phyloP scores from a whole-genome alignment of 2,113 vertebrate genomes.

The Gymnorhina tibicen region DNA sequence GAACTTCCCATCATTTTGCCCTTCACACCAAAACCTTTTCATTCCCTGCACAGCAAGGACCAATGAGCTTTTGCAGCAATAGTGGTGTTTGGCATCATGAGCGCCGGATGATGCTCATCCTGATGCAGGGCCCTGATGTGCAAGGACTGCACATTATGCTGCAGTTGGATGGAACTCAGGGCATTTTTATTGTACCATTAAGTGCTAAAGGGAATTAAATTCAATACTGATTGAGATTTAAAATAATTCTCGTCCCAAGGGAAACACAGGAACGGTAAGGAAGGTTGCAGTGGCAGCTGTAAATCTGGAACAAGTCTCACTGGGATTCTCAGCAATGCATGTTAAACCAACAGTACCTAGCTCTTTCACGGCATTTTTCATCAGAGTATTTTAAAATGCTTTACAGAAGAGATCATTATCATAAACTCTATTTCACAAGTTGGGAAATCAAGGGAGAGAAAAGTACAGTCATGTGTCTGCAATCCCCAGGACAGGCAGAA shows the following conservation, averaged over 20 bases:
- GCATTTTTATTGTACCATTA: background rate
- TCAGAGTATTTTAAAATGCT: background rate
- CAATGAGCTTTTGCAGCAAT: background rate
- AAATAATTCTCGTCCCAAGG: background rate
- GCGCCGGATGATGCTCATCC: background rate
- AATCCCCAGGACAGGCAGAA: background rate
- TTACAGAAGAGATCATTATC: background rate
- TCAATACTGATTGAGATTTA: background rate
- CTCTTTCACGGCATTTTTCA: background rate
- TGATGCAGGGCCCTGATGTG: background rate
- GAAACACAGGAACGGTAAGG: background rate
- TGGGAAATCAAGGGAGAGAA: background rate
- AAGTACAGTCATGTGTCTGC: background rate
- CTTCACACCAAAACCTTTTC: background rate
- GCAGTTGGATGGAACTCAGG: background rate
- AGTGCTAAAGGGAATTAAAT: background rate
- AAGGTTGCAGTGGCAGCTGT: background rate
- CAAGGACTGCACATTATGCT: background rate
- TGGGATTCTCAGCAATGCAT: background rate
- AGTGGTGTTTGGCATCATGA: background rate
- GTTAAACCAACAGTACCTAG: background rate
- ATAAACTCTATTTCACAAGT: background rate
- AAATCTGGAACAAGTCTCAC: background rate
- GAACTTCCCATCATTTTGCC: background rate
- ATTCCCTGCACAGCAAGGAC: background rate